Percentiles rank a stretch among this genome's conserved stretches.
Evolutionary conservation across 2,797 vertebrate genomes (phyloP).

Genomic region (Rhincodon typus): DNA sequence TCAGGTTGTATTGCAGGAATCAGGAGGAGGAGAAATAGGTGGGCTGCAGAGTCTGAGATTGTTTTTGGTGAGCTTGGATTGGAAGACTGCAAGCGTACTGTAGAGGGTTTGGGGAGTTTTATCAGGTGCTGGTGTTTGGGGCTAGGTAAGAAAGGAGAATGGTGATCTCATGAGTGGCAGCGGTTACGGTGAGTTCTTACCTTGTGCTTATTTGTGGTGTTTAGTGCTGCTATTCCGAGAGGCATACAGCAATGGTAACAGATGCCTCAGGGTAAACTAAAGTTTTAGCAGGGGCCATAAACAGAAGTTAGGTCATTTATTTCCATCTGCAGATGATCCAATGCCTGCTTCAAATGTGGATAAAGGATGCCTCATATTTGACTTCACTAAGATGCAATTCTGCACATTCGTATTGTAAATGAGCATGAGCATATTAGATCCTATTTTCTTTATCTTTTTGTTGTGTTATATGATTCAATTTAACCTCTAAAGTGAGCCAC

Average conservation of each 20-base stretch:
- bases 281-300: background rate
- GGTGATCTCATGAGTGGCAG: background rate
- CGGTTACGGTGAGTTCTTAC: background rate
- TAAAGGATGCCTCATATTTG: background rate
- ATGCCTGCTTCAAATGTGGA: background rate
- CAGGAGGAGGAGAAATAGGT: background rate
- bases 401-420: background rate
- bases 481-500: background rate
- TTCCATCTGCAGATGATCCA: background rate
- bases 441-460: background rate
- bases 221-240: background rate
- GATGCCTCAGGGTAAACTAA: background rate
- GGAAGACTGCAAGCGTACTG: background rate
- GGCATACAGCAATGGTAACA: background rate
- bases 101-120: background rate
- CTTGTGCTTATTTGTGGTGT: background rate
- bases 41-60: background rate
- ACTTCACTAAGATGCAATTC: background rate
- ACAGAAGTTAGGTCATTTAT: background rate
- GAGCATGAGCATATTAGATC: background rate
- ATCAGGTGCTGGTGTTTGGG: background rate
- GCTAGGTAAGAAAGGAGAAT: background rate
- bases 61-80: background rate
- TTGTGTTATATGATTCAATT: background rate
- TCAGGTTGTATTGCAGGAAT: background rate